Evolutionary conservation across 2,797 vertebrate species (phyloP).

Genomic region (Leuciscus waleckii): DNA sequence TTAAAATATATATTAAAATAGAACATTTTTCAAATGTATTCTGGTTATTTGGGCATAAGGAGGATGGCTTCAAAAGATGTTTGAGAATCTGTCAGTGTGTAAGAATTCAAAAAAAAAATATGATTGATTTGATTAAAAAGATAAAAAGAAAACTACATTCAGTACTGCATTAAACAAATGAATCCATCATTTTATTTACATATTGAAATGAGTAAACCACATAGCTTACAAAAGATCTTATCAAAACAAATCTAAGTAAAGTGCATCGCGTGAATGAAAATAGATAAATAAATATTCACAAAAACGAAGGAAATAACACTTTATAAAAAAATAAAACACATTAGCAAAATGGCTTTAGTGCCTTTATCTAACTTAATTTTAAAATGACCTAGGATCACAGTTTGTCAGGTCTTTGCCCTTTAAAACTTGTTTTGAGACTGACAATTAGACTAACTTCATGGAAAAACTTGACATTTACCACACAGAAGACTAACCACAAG

Average conservation of each 20-base stretch:
- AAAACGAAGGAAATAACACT: conserved; percentile 24
- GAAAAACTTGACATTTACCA: conserved; percentile 47
- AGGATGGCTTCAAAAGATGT: too few species aligned
- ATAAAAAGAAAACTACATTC: not conserved
- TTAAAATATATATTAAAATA: too few species aligned
- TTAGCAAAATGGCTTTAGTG: conserved; percentile 1
- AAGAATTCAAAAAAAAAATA: not conserved
- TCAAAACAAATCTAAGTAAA: conserved; percentile 54
- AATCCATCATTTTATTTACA: conserved; percentile 49
- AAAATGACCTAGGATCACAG: conserved; percentile 49
- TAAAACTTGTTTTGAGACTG: conserved; percentile 44
- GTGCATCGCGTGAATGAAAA: conserved; percentile 51
- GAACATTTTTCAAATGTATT: too few species aligned
- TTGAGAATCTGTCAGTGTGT: not conserved
- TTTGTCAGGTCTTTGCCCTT: conserved; percentile 49
- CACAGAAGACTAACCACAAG: conserved; percentile 18
- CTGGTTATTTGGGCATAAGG: not conserved
- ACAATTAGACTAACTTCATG: conserved; percentile 35
- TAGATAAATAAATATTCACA: conserved; percentile 44
- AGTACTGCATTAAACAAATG: not conserved
- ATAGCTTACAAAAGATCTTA: conserved; percentile 36
- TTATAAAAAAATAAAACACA: not conserved
- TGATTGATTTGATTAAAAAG: not conserved
- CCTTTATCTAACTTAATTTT: not conserved
- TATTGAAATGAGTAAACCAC: conserved; percentile 1